Evolutionary conservation across 2,797 vertebrate genomes (phyloP).

Genomic region (Rhinatrema bivittatum): DNA sequence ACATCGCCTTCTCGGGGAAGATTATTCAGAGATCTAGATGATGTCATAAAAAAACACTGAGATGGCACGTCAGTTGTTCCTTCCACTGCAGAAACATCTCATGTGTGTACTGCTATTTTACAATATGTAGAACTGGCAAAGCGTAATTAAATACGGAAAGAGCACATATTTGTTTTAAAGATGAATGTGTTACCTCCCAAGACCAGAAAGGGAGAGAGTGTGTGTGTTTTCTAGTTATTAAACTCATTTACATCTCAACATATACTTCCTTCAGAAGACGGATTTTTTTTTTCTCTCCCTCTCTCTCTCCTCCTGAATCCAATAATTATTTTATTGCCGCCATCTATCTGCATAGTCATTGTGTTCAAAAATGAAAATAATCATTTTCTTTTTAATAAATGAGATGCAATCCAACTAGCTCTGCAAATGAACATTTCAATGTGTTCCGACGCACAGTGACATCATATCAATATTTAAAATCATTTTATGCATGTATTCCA

Average conservation of each 20-base stretch:
- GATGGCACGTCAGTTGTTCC: too few species aligned
- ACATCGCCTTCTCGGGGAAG: too few species aligned
- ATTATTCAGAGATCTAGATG: too few species aligned
- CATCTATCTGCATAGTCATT: slow-evolving; percentile 49
- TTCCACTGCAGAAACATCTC: too few species aligned
- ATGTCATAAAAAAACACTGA: too few species aligned
- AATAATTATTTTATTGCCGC: slow-evolving; percentile 51
- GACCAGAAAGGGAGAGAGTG: too few species aligned
- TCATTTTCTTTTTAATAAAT: slow-evolving; percentile 63
- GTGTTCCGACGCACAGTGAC: slow-evolving; percentile 80
- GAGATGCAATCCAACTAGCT: slow-evolving; percentile 72
- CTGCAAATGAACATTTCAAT: slow-evolving; percentile 91
- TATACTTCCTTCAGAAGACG: slow-evolving; percentile 3
- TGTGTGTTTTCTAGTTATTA: slow-evolving; percentile 14
- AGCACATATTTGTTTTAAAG: slow-evolving; percentile 12
- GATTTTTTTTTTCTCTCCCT: slow-evolving; percentile 13
- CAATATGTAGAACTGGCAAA: slow-evolving; percentile 6
- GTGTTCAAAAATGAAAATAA: slow-evolving; percentile 72
- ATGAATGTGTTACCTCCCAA: slow-evolving; percentile 6
- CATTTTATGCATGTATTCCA: slow-evolving; percentile 96
- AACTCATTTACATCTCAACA: background rate
- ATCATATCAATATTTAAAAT: slow-evolving; percentile 97
- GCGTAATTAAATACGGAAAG: slow-evolving; percentile 11
- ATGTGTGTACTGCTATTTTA: too few species aligned
- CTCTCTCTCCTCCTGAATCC: slow-evolving; percentile 18